Base-by-base conservation (phyloP, 2,113 vertebrate species). In the Phylloscopus trochilus region DNA sequence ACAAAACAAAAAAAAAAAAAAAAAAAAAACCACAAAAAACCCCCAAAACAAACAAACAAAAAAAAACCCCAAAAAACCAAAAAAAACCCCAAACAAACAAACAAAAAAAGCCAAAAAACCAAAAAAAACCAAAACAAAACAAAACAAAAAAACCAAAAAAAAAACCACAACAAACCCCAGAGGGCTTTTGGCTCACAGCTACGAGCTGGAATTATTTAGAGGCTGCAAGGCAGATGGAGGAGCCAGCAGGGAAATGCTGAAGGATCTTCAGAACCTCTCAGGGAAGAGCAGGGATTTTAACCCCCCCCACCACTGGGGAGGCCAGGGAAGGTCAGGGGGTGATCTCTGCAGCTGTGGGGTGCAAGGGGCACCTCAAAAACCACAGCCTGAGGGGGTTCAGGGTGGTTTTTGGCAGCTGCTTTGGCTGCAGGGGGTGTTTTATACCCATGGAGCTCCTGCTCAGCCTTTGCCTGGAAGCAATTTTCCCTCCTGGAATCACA, bases 321-420 rank as follows among this genome's bases (percentile, higher is more conserved):
- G 43, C n/a, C 30, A 27, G 43, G 33, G 41, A 73, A n/a, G 30
- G 24, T 46, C 20, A 9, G 20, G n/a, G 64, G 23, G 66, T 41
- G 13, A 37, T 13, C 12, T 15, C 87, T 27, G 46, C 37, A 69
- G 55, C 30, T 78, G 15, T 31, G 37, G 59, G 49, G 10, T 46
- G 22, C 53, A 69, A 26, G 16, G 28, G 13, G 17, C 31, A 26
- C 73, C 19, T 70, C 39, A 28, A 43, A 68, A 55, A 17, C 6
- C 6, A 35, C 39, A 11, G 0, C 0, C 2, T 13, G 27, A 33
- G 58, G 27, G 68, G 7, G 5, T 24, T 14, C 3, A 7, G 81
- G 62, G n/a, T 4, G n/a, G 15, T 15, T 35, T 78, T n/a, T 78
- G 82, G 53, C 37, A 67, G 51, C 67, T 44, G 26, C 14, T 76